A percentile compares a stretch with the other conserved stretches of the same genome.
phyloP scores from a whole-genome alignment of 2,888 invertebrate genomes.

The Urechis unicinctus region DNA sequence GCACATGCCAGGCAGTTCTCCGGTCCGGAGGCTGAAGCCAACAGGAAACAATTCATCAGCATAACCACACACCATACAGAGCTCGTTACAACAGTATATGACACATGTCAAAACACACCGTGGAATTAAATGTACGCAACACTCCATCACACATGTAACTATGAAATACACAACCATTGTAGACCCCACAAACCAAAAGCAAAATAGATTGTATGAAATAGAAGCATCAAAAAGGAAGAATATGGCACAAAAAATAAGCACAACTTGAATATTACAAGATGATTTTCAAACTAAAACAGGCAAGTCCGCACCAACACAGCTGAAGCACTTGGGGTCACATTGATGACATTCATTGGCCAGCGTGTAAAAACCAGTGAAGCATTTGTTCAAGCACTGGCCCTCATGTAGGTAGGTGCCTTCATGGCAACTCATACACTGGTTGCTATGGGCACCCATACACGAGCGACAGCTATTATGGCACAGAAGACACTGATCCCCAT shows the following conservation, averaged over 20 bases:
- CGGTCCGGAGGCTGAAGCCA: conserved; percentile 3
- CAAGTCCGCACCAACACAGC: conserved; percentile 1
- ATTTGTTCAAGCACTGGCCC: conserved; percentile 6
- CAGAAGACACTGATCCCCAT: background rate
- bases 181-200: too few species aligned
- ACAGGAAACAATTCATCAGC: too few species aligned
- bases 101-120: too few species aligned
- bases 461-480: conserved; percentile 11
- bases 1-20: conserved; percentile 6
- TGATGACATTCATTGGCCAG: conserved; percentile 1
- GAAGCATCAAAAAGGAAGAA: too few species aligned
- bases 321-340: conserved; percentile 1
- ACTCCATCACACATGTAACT: too few species aligned
- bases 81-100: too few species aligned
- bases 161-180: too few species aligned
- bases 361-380: conserved; percentile 7
- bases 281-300: background rate
- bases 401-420: conserved; percentile 1
- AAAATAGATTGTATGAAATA: too few species aligned
- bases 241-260: too few species aligned
- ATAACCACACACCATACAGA: too few species aligned
- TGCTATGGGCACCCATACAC: conserved; percentile 7
- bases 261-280: too few species aligned
- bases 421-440: conserved; percentile 11
- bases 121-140: too few species aligned